Evolutionary conservation across 1,140 invertebrate species (phyloP), one percentile per base, ranked within the genome.

Genomic region (Bacillus rossius): DNA sequence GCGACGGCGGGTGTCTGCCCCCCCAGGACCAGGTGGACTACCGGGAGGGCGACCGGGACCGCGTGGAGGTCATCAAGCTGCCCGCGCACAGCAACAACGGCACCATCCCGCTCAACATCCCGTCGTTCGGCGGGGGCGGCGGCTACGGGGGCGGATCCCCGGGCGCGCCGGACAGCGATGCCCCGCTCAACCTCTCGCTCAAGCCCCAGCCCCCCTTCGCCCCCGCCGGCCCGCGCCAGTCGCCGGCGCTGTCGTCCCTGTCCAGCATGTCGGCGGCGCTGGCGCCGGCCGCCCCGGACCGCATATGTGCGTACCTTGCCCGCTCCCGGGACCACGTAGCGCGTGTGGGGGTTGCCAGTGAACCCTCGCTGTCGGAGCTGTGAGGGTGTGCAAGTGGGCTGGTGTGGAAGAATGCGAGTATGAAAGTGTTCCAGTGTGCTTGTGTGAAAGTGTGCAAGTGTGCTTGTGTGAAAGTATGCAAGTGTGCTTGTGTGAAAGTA

Each of bases 121-220:
- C 59, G 16, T 48, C 53, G 8, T 61, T 60, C 62, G 22, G 2
- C 4, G 2, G 26, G 1, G 49, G 49, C 49, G n/a, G 47, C n/a
- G 17, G 75, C 75, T 64, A 54, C 47, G 55, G 37, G 38, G 61
- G 52, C 37, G 59, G 45, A 43, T 23, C 22, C 25, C 45, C 38
- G 56, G 51, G 17, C 17, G 34, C 23, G 37, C 76, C 78, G 56
- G 82, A 86, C 41, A 80, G 81, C 3, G 89, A 92, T 65, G 82
- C 86, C 0, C 89, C 89, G 0, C 77, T 92, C 16, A 91, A 92
- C 73, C 79, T 92, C 1, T 91, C 88, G 3, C 74, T 91, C 56
- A 92, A 91, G 71, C 84, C 87, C 38, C 2, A 8, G 34, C 53
- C 41, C 14, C 8, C 34, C 3, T 1, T 40, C 19, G 34, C 50